Evolutionary conservation across 2,888 invertebrate genomes (phyloP).

Genomic region (Pachymerium ferrugineum): DNA sequence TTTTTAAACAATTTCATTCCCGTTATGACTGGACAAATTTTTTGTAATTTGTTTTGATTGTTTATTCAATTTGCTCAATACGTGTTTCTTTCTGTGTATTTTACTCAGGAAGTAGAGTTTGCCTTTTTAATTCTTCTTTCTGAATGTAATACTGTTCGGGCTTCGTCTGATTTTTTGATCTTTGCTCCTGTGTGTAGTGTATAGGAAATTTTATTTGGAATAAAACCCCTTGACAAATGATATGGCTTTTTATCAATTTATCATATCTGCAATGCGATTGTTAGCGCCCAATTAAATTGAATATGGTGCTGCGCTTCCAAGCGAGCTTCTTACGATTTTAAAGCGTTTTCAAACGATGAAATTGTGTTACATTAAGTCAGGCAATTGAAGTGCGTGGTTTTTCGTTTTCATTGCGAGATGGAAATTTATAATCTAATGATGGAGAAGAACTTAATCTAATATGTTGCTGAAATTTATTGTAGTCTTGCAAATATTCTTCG

Average conservation of each 20-base stretch:
- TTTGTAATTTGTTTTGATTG: background rate
- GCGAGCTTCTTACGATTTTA: no score
- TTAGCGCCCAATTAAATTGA: background rate
- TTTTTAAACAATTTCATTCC: background rate
- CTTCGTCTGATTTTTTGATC: background rate
- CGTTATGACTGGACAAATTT: background rate
- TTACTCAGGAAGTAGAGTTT: background rate
- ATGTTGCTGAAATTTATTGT: no score
- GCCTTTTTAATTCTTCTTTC: no score
- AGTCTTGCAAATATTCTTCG: no score
- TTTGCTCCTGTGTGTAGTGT: conserved; percentile 13
- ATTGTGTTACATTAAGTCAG: no score
- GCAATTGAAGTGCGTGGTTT: no score
- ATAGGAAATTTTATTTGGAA: background rate
- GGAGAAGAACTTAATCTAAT: no score
- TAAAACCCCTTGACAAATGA: background rate
- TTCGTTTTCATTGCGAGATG: no score
- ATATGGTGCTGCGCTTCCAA: background rate
- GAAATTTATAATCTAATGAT: no score
- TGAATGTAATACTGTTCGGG: background rate
- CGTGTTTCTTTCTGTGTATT: background rate
- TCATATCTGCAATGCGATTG: no score
- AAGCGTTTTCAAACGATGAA: no score
- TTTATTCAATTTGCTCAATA: background rate
- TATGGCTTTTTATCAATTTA: background rate